Evolutionary conservation across 2,113 vertebrate species (phyloP).

Genomic region (Uropsilus gracilis): DNA sequence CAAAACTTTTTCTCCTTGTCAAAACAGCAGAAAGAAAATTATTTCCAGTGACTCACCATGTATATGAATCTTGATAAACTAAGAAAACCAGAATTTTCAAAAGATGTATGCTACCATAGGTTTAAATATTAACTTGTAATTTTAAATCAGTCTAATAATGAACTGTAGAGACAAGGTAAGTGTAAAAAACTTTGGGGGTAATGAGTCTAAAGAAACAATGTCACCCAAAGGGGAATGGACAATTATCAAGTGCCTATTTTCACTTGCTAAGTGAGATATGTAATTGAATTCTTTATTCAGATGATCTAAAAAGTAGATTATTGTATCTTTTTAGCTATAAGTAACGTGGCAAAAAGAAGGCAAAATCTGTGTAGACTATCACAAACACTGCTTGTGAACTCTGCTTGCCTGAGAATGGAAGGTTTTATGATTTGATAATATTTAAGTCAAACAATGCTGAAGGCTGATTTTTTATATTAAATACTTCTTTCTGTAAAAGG

Average conservation of each 20-base stretch:
- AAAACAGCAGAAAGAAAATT: neutral
- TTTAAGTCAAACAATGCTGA: conserved; percentile 59
- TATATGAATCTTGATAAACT: neutral
- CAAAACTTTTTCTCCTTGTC: neutral
- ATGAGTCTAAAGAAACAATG: neutral
- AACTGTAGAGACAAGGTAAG: neutral
- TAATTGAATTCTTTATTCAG: neutral
- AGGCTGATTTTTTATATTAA: conserved; percentile 70
- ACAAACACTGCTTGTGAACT: conserved; percentile 7
- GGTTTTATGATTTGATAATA: conserved; percentile 58
- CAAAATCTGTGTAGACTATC: neutral
- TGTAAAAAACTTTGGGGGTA: neutral
- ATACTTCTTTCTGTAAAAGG: conserved; percentile 56
- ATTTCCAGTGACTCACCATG: neutral
- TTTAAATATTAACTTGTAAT: neutral
- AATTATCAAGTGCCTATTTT: neutral
- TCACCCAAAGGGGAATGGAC: neutral
- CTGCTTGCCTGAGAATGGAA: conserved; percentile 7
- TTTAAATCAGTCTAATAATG: neutral
- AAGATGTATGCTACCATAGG: neutral
- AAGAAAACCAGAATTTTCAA: neutral
- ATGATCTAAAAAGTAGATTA: neutral
- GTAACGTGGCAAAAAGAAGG: neutral
- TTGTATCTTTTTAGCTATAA: neutral
- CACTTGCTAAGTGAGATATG: neutral